These are phyloP conservation scores for Microcebus griseorufus DNA, from an alignment of 2,113 vertebrate species.

Conservation along the genomic window DNA sequence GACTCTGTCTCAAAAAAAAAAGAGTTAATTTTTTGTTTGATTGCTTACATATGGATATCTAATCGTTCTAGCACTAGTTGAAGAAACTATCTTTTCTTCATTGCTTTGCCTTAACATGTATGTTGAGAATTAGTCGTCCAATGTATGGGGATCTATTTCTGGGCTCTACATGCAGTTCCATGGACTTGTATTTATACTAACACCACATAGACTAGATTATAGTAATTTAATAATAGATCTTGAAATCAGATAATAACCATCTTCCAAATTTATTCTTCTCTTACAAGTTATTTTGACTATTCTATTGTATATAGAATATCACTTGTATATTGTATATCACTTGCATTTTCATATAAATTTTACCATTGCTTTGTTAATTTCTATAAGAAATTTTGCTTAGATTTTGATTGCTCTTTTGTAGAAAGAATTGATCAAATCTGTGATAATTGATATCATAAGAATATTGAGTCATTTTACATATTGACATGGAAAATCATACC, in stretches of 20 bases:
- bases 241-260: neutral
- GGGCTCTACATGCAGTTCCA: neutral
- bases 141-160: neutral
- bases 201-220: neutral
- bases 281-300: neutral
- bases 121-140: neutral
- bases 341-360: neutral
- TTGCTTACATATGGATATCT: neutral
- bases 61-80: no score
- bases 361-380: neutral
- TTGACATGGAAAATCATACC: neutral
- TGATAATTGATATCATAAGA: neutral
- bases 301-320: neutral
- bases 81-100: neutral
- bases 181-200: neutral
- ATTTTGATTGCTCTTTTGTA: neutral
- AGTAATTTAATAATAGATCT: neutral
- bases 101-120: neutral
- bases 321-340: neutral
- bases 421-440: neutral
- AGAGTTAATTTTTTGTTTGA: neutral
- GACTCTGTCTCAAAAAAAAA: no score
- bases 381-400: neutral
- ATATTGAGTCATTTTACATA: neutral
- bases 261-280: neutral